phyloP scores from a whole-genome alignment of 2,113 vertebrate genomes.

The Pelodiscus sinensis region DNA sequence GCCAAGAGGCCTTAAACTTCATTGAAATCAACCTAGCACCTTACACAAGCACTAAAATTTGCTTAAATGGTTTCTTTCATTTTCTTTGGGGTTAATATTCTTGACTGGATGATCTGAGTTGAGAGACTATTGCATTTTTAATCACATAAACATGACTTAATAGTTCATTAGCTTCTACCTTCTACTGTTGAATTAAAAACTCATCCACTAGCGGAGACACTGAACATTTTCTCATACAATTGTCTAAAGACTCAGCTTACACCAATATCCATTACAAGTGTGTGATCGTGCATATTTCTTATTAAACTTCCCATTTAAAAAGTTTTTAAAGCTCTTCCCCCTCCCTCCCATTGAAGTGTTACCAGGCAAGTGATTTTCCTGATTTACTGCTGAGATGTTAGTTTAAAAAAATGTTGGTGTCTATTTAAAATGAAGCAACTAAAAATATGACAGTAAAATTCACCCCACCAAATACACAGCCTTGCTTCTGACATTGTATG shows the following conservation, averaged over 20 bases:
- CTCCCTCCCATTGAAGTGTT: background rate
- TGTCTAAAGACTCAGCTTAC: background rate
- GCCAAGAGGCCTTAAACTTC: background rate
- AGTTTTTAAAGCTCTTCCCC: background rate
- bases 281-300: background rate
- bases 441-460: background rate
- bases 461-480: fast-evolving
- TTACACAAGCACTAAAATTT: background rate
- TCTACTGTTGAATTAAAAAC: background rate
- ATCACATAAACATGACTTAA: background rate
- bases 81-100: background rate
- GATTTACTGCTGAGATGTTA: background rate
- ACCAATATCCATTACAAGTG: background rate
- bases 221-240: background rate
- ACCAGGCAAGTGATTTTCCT: background rate
- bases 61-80: background rate
- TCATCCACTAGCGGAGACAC: background rate
- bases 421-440: background rate
- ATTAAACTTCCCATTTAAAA: background rate
- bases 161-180: background rate
- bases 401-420: background rate
- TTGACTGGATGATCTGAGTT: background rate
- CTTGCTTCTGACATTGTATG: background rate
- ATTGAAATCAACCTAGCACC: background rate
- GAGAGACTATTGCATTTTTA: background rate